These are phyloP conservation scores for Xestia c-nigrum DNA, from an alignment of 2,888 invertebrate genomes.

Conservation along the genomic window DNA sequence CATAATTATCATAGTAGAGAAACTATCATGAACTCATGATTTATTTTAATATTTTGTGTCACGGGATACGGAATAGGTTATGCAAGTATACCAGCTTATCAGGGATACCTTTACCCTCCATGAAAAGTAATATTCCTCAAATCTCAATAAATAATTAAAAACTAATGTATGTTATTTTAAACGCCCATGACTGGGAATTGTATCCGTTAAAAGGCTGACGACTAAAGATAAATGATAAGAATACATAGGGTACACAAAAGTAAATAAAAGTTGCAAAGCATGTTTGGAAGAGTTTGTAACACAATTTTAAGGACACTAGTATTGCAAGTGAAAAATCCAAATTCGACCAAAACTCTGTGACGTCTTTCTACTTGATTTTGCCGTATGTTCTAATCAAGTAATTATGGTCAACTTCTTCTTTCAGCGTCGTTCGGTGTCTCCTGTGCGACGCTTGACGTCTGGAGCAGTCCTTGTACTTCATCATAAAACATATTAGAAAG, in stretches of 20 bases:
- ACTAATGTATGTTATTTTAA: conserved; percentile 19
- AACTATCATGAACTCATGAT: conserved; percentile 1
- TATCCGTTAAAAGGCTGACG: conserved; percentile 9
- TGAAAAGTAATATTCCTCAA: conserved; percentile 53
- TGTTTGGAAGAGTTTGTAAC: conserved; percentile 8
- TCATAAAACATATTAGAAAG: conserved; percentile 25
- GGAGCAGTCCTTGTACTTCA: conserved; percentile 25
- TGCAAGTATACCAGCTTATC: conserved; percentile 8
- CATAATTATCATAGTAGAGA: background rate
- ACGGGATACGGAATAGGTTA: conserved; percentile 32
- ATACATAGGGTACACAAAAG: conserved; percentile 12
- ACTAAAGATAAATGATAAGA: conserved; percentile 20
- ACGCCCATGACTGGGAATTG: conserved; percentile 14
- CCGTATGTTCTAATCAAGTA: conserved; percentile 15
- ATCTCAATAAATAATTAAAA: conserved; percentile 25
- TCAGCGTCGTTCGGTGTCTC: conserved; percentile 26
- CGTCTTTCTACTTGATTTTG: conserved; percentile 8
- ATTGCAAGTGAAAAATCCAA: conserved; percentile 10
- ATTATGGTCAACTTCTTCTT: conserved; percentile 22
- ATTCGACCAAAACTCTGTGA: conserved; percentile 16
- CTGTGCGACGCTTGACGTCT: conserved; percentile 27
- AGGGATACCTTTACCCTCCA: conserved; percentile 36
- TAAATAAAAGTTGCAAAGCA: conserved; percentile 13
- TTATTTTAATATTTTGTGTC: background rate
- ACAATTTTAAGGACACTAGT: conserved; percentile 31